Conservation (phyloP, 2,113 vertebrate species). For the Pionites leucogaster region DNA sequence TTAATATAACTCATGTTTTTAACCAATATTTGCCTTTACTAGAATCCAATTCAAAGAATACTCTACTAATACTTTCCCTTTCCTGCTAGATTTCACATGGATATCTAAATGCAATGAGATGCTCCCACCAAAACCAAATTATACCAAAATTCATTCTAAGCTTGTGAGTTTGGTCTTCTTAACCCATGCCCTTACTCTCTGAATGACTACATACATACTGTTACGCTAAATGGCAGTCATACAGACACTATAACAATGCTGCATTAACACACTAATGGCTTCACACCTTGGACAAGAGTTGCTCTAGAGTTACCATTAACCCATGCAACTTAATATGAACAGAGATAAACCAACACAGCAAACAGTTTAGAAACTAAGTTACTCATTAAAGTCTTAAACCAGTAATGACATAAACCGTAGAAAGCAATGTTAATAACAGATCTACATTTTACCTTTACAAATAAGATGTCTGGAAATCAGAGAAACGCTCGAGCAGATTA, state of each 20-base stretch:
- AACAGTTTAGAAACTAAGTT: not conserved
- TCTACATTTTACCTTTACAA: not conserved
- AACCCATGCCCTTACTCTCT: not conserved
- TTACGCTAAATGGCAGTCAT: not conserved
- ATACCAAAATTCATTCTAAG: not conserved
- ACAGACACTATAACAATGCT: not conserved
- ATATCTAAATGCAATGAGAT: not conserved
- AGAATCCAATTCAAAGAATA: not conserved
- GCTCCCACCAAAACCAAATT: too few relatives aligned
- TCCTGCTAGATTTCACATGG: not conserved
- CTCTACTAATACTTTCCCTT: not conserved
- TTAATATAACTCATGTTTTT: not conserved
- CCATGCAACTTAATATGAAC: not conserved
- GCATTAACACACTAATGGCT: not conserved
- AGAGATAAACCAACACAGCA: accelerated
- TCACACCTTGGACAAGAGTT: not conserved
- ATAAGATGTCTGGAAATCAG: not conserved
- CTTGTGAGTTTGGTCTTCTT: not conserved
- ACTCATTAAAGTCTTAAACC: not conserved
- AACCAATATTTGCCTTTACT: not conserved
- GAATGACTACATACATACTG: not conserved
- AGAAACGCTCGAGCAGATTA: not conserved
- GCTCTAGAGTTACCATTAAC: not conserved
- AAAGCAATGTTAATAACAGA: not conserved
- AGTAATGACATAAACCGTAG: not conserved